A percentile compares a stretch with the other conserved stretches of the same genome.
Conservation (phyloP, 1,140 invertebrate genomes). For the Bombus impatiens region DNA sequence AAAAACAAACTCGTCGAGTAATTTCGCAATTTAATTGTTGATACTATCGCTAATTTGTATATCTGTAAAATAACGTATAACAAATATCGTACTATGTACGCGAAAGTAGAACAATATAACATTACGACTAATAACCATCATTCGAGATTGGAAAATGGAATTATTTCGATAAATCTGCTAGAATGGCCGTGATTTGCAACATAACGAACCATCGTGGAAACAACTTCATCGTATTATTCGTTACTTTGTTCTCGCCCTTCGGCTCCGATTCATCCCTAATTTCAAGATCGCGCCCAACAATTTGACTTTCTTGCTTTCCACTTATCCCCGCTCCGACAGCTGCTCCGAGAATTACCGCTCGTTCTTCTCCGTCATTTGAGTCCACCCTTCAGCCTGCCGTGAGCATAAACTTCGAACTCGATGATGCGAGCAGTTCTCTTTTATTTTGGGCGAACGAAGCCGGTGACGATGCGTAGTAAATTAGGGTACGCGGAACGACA, state of each 20-base stretch:
- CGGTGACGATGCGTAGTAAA: not conserved
- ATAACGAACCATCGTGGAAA: not conserved
- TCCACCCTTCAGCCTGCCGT: constrained; percentile 33
- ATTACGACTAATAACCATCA: not conserved
- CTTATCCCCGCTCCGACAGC: constrained; percentile 27
- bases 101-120: too few relatives aligned
- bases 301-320: constrained; percentile 68
- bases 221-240: constrained; percentile 37
- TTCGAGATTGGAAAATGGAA: not conserved
- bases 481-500: not conserved
- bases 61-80: too few relatives aligned
- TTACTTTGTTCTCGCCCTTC: constrained; percentile 43
- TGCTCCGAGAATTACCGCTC: constrained; percentile 62
- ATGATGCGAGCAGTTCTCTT: constrained; percentile 50
- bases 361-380: constrained; percentile 68
- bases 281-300: constrained; percentile 60
- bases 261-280: constrained; percentile 56
- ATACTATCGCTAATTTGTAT: too few relatives aligned
- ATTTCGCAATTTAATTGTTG: too few relatives aligned
- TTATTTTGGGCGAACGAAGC: constrained; percentile 16
- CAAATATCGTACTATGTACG: too few relatives aligned
- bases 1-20: too few relatives aligned
- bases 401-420: constrained; percentile 60
- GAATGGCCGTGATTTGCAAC: not conserved
- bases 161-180: not conserved